A percentile compares a stretch with the other conserved stretches of the same genome.
These are phyloP conservation scores for Chaetophractus vellerosus DNA, from an alignment of 2,797 vertebrate genomes.

Conservation along the genomic window DNA sequence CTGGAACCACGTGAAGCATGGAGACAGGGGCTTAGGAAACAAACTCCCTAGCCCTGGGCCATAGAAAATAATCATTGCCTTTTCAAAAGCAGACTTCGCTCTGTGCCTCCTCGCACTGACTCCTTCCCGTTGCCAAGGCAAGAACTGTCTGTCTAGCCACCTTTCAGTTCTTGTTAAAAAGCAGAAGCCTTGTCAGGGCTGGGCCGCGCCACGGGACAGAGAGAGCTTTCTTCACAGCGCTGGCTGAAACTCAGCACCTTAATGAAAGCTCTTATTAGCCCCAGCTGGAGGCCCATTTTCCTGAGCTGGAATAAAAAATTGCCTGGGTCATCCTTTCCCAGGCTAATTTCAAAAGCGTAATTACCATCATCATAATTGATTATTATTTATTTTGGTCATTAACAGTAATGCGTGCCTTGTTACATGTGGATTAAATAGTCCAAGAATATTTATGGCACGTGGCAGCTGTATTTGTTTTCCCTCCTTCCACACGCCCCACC, in stretches of 20 bases:
- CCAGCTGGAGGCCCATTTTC: conserved; percentile 89
- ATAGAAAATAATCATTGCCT: conserved; percentile 69
- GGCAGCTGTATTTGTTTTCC: conserved; percentile 57
- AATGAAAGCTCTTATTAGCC: conserved; percentile 90
- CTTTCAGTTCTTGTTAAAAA: conserved; percentile 88
- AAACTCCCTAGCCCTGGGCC: conserved; percentile 50
- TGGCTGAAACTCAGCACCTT: conserved; percentile 87
- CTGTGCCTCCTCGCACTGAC: conserved; percentile 65
- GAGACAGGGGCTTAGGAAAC: conserved; percentile 4
- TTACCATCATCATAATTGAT: conserved; percentile 76
- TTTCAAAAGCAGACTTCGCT: conserved; percentile 67
- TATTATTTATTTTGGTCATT: conserved; percentile 79
- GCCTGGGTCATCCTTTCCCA: conserved; percentile 87
- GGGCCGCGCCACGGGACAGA: conserved; percentile 85
- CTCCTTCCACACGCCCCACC: background rate
- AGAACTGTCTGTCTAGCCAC: conserved; percentile 85
- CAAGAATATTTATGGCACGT: conserved; percentile 62
- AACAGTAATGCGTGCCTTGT: conserved; percentile 37
- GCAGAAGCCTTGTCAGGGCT: conserved; percentile 84
- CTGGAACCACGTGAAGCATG: background rate
- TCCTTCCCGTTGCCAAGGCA: conserved; percentile 69
- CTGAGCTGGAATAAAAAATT: conserved; percentile 87
- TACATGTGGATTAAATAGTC: conserved; percentile 42
- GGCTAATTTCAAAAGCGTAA: conserved; percentile 80
- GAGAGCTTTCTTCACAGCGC: conserved; percentile 87